phyloP scores from a whole-genome alignment of 2,888 invertebrate genomes.

The Cinara cedri region DNA sequence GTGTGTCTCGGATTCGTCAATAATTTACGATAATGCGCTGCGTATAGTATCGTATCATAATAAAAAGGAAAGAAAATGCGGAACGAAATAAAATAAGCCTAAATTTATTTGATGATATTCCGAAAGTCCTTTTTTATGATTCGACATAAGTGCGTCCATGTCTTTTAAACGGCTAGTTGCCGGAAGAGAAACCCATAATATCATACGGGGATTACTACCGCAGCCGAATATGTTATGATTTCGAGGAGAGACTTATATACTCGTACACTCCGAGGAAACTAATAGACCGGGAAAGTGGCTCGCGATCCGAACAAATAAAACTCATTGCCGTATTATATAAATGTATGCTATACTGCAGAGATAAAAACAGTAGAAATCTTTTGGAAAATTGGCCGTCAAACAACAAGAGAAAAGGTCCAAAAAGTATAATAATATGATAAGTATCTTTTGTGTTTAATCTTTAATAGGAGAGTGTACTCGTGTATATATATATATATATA shows the following conservation, averaged over 20 bases:
- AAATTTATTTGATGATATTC: constrained; percentile 13
- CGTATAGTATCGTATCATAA: not conserved
- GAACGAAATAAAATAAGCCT: not conserved
- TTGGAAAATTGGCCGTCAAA: constrained; percentile 19
- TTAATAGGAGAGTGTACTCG: no score
- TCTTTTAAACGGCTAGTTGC: no score
- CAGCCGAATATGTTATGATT: constrained; percentile 20
- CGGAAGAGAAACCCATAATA: not conserved
- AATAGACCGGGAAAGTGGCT: not conserved
- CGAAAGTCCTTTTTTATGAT: constrained; percentile 21
- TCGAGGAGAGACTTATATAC: not conserved
- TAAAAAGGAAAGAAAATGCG: not conserved
- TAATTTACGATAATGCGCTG: constrained; percentile 2
- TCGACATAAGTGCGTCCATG: not conserved
- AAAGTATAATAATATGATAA: constrained; percentile 5
- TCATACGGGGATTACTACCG: constrained; percentile 16
- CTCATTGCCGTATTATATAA: not conserved
- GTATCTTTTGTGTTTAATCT: not conserved
- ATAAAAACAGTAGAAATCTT: constrained; percentile 24
- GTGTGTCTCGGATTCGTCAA: not conserved
- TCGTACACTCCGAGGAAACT: no score
- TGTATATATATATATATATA: not conserved
- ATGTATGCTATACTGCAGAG: not conserved
- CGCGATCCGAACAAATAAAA: not conserved
- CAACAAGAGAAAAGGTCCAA: not conserved